Evolutionary conservation across 2,113 vertebrate species (phyloP), one percentile per base, ranked within the genome.

Genomic region (Buteo buteo): DNA sequence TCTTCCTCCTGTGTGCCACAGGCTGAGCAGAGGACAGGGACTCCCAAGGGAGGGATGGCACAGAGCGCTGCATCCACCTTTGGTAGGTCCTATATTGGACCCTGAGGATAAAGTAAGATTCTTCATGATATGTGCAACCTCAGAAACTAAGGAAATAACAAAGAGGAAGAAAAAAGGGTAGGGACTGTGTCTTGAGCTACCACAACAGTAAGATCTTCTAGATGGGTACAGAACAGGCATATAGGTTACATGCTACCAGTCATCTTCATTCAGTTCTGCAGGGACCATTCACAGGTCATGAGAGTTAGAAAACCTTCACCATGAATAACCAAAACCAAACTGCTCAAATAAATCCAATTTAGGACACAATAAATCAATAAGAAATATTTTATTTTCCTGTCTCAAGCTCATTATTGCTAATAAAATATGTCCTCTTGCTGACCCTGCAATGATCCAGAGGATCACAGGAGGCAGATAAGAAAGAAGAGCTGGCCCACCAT

Each of bases 271-370:
- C 49, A 40, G 61, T 32, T 58, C 89, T 90, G 66, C 47, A 38
- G 40, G 59, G 80, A 95, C 87, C 70, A n/a, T 72, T 81, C 87
- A 42, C 38, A 81, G 85, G 91, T 89, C 82, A 91, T 28, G 57
- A 59, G 67, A 82, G 54, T 45, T 64, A 76, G 74, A 78, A 88
- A 86, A 82, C 78, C 74, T 91, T 87, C 90, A 85, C 29, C 73
- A 78, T 21, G 76, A 93, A 93, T 38, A 62, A 82, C 58, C 20
- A 76, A 96, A 94, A 65, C n/a, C 45, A 92, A 94, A 85, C 45
- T 44, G 57, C 69, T 88, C 92, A 70, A 79, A 97, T 94, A 92
- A 95, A 95, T 94, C 73, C 67, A 86, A 94, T 84, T 97, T 95
- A 92, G 84, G 79, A 79, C 50, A 73, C 44, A 62, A 55, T 82